Evolutionary conservation across 2,888 invertebrate species (phyloP), one percentile per base, ranked within the genome.

Genomic region (Tachystola acroxantha): DNA sequence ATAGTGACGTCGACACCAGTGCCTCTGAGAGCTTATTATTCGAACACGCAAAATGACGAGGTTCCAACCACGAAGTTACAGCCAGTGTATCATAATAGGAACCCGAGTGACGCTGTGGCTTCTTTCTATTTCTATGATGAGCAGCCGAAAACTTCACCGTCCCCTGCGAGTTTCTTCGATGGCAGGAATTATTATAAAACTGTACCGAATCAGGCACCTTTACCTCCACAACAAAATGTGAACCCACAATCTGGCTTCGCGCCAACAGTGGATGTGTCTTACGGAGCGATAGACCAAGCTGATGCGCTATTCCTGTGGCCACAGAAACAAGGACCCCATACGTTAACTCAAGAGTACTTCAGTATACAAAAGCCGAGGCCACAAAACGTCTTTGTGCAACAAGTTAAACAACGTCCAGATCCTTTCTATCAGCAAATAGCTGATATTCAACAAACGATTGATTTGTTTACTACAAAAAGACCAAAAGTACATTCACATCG

Each of bases 111-210:
- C 52, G 78, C 81, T 27, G 68, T 88, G 34, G 88, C 91, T 1
- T 91, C 92, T 5, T 92, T 90, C 67, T 93, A 89, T 54, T 93
- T 91, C 57, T 92, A 91, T 50, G 91, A 92, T 43, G 92, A 92
- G 58, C 85, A 88, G 48, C 80, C 85, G 0, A 81, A 84, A 50
- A 84, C 89, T 7, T 88, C 90, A 12, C 89, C 90, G 7, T 74
- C 89, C 14, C 89, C 91, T 1, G 79, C 88, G 34, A 73, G 85
- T 1, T 86, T 66, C 54, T 87, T 75, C 46, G 85, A 87, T 43
- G 82, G 84, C 25, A 69, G 80, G 40, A 79, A 86, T 51, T 85
- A 80, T 45, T 86, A 84, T 48, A 80, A 82, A 51, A 76, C 82
- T 25, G 74, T 80, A 34, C 76, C 79, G 30, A 66, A 46, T 41